Conservation (phyloP, 30 jellyfish, hydroid and myxozoan species). For the Haliclystus octoradiatus region DNA sequence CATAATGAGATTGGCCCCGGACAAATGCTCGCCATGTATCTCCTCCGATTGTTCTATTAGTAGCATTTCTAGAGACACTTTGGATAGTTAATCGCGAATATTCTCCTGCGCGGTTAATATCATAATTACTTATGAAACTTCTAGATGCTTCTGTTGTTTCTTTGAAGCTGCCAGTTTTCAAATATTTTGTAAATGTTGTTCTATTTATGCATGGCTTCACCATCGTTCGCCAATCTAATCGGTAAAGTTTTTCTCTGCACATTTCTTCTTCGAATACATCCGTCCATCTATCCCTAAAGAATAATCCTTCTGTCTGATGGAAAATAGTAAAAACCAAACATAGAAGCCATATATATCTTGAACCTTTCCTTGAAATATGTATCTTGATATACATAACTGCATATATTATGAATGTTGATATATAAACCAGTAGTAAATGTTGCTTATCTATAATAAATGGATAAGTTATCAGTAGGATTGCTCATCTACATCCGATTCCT, state of each 20-base stretch:
- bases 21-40: constrained; percentile 82
- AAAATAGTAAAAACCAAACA: too few relatives aligned
- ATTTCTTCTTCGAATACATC: constrained; percentile 49
- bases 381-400: too few relatives aligned
- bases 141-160: constrained; percentile 20
- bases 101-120: constrained; percentile 69
- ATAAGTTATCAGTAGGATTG: too few relatives aligned
- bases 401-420: too few relatives aligned
- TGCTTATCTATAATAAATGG: too few relatives aligned
- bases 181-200: constrained; percentile 37
- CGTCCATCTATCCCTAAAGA: too few relatives aligned
- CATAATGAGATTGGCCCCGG: constrained; percentile 54
- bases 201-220: constrained; percentile 49
- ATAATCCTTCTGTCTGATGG: too few relatives aligned
- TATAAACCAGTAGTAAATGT: too few relatives aligned
- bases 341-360: too few relatives aligned
- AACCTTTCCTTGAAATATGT: too few relatives aligned
- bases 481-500: too few relatives aligned
- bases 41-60: constrained; percentile 59
- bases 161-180: constrained; percentile 11
- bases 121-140: constrained; percentile 25
- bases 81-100: constrained; percentile 50
- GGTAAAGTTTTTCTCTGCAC: constrained; percentile 70
- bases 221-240: constrained; percentile 69
- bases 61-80: constrained; percentile 26